These are phyloP conservation scores for Thera britannica DNA, from an alignment of 2,888 invertebrate species.

Conservation along the genomic window DNA sequence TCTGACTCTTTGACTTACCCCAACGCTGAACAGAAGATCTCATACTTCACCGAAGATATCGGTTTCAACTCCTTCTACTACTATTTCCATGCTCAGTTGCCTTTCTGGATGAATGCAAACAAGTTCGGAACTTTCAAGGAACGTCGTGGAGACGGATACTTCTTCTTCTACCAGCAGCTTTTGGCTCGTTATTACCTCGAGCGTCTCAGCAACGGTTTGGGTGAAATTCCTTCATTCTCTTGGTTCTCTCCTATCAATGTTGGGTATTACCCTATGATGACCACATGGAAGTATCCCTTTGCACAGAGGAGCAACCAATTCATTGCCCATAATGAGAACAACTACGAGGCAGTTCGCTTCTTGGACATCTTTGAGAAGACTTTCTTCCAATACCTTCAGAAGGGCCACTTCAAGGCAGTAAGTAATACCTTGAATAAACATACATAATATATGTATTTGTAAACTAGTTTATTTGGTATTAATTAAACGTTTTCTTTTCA, in stretches of 20 bases:
- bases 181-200: slow-evolving; percentile 89
- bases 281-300: slow-evolving; percentile 72
- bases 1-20: slow-evolving; percentile 81
- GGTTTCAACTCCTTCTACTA: slow-evolving; percentile 88
- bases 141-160: slow-evolving; percentile 87
- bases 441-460: neutral
- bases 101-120: slow-evolving; percentile 86
- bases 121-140: slow-evolving; percentile 76
- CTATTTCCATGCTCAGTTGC: slow-evolving; percentile 85
- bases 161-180: slow-evolving; percentile 87
- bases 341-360: slow-evolving; percentile 78
- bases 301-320: slow-evolving; percentile 86
- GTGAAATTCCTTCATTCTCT: slow-evolving; percentile 85
- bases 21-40: slow-evolving; percentile 84
- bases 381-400: slow-evolving; percentile 77
- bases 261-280: slow-evolving; percentile 62
- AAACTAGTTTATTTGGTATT: neutral
- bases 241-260: slow-evolving; percentile 85
- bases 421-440: slow-evolving; percentile 17
- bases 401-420: slow-evolving; percentile 86
- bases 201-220: slow-evolving; percentile 86
- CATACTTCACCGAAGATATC: slow-evolving; percentile 89
- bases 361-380: slow-evolving; percentile 86
- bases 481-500: slow-evolving; percentile 44
- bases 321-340: slow-evolving; percentile 79